Percentiles rank a stretch among this genome's conserved stretches.
Evolutionary conservation across 2,113 vertebrate species (phyloP).

Genomic region (Laterallus jamaicensis): DNA sequence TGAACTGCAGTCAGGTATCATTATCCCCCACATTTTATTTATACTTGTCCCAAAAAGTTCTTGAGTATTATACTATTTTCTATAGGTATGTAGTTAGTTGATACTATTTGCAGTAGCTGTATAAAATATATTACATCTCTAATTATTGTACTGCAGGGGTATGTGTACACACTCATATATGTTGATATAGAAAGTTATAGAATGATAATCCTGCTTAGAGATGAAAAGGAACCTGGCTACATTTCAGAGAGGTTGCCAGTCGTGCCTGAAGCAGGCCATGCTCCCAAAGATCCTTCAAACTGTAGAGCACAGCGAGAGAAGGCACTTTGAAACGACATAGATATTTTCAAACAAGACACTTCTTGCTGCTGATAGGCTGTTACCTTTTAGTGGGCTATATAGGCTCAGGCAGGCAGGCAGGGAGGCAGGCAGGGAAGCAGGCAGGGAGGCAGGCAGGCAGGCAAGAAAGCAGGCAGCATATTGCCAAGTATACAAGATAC

Average conservation of each 20-base stretch:
- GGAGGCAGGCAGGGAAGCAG: no score
- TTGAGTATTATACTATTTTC: background rate
- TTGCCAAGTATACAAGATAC: no score
- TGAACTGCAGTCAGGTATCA: background rate
- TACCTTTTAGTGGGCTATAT: background rate
- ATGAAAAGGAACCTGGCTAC: background rate
- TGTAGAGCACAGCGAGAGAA: background rate
- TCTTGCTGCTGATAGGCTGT: background rate
- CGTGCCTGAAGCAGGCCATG: background rate
- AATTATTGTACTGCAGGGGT: background rate
- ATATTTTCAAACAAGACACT: background rate
- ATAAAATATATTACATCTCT: background rate
- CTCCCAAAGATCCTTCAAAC: background rate
- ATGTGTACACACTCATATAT: background rate
- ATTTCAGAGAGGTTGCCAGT: background rate
- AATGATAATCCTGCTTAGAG: background rate
- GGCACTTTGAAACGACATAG: background rate
- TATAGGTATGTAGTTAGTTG: background rate
- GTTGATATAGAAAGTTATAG: background rate
- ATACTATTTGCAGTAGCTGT: background rate
- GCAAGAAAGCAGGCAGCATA: no score
- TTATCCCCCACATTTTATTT: background rate
- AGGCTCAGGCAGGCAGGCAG: no score
- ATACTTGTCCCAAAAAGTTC: background rate
- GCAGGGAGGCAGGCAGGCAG: no score